A percentile compares a stretch with the other conserved stretches of the same genome.
Evolutionary conservation across 2,797 vertebrate genomes (phyloP).

Genomic region (Spinibarbus caldwelli): DNA sequence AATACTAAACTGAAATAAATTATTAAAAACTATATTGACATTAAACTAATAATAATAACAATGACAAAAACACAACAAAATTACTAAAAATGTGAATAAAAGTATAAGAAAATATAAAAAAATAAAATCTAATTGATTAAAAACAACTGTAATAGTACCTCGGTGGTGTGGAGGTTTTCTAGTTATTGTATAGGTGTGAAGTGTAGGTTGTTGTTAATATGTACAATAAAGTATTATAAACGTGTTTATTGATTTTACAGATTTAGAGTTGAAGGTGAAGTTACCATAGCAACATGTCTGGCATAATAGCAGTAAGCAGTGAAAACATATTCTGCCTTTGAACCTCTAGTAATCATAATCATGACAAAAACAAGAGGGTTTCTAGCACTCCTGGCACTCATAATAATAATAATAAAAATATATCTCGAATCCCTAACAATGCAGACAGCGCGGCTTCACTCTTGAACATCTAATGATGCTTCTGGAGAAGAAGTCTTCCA

Average conservation of each 20-base stretch:
- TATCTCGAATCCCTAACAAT: not conserved
- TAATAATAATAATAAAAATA: not conserved
- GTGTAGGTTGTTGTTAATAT: not conserved
- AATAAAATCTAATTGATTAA: too few relatives aligned
- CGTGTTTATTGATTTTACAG: not conserved
- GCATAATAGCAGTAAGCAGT: not conserved
- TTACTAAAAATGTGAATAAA: too few relatives aligned
- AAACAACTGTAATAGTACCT: not conserved
- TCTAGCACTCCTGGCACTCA: not conserved
- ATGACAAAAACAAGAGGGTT: not conserved
- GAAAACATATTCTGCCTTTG: too few relatives aligned
- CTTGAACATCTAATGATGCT: not conserved
- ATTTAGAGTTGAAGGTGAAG: not conserved
- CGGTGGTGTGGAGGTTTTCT: not conserved
- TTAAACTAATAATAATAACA: too few relatives aligned
- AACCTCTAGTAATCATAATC: conserved; percentile 7
- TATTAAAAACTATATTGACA: too few relatives aligned
- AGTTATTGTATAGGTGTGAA: not conserved
- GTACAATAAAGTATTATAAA: not conserved
- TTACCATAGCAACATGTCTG: not conserved
- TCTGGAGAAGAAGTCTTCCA: not conserved
- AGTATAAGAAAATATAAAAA: too few relatives aligned
- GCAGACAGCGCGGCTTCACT: not conserved
- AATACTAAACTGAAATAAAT: too few relatives aligned
- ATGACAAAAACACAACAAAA: too few relatives aligned